Evolutionary conservation across 2,797 vertebrate genomes (phyloP).

Genomic region (Sylvia borin): DNA sequence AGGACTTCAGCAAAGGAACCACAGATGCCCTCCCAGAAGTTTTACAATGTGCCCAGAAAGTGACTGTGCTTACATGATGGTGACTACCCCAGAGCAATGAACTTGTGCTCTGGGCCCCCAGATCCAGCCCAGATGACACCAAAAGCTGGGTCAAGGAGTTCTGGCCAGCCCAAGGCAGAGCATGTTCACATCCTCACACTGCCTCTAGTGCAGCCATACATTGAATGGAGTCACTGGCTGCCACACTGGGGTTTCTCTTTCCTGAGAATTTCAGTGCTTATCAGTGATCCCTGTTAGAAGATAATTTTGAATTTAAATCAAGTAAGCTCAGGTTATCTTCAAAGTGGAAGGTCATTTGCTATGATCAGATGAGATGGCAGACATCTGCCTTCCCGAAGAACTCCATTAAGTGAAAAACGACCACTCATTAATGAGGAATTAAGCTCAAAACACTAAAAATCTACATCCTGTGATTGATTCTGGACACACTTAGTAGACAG

Average conservation of each 20-base stretch:
- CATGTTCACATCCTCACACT: not conserved
- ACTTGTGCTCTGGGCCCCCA: not conserved
- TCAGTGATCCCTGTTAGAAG: not conserved
- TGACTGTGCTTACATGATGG: not conserved
- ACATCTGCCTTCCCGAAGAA: not conserved
- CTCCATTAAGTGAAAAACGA: not conserved
- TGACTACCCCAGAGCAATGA: not conserved
- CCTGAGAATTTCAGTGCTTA: not conserved
- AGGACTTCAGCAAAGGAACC: not conserved
- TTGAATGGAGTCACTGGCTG: not conserved
- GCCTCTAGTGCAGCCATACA: not conserved
- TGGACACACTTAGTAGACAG: not conserved
- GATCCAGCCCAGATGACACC: not conserved
- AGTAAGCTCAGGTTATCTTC: not conserved
- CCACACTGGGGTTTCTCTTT: not conserved
- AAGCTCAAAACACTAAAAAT: not conserved
- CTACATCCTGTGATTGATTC: constrained; percentile 7
- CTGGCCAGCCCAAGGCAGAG: not conserved
- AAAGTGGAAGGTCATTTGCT: not conserved
- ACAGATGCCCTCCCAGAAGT: not conserved
- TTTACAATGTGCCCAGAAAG: not conserved
- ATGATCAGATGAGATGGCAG: not conserved
- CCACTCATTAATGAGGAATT: not conserved
- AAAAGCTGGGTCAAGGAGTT: not conserved
- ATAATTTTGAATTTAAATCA: not conserved